Base-by-base conservation (phyloP, 2,888 invertebrate species). In the Volucella bombylans region DNA sequence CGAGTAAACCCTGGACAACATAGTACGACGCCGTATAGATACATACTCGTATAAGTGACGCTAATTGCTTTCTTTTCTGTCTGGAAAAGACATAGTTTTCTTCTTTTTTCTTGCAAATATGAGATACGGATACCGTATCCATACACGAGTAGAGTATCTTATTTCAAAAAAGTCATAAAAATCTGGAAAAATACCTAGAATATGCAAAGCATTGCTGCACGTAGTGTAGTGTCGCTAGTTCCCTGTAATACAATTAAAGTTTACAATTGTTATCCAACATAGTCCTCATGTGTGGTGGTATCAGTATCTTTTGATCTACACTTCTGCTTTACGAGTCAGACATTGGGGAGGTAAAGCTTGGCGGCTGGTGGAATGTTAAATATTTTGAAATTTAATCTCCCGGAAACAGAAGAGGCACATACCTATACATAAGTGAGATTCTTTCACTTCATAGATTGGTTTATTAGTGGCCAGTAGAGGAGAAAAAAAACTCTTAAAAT, bases 31-130 rank as follows among this genome's bases (percentile, higher is more conserved):
- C 49, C 41, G 54, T 52, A 67, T 61, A 69, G 69, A 69, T 38
- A 62, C 68, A 61, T 52, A 23, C 18, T 1, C 1, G 18, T 23
- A 67, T 65, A 67, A 79, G 65, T 80, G 71, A 85, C 52, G 80
- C 59, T 77, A 85, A 85, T 85, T 76, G 85, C 80, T 83, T 83
- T 79, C 80, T 50, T 18, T 39, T 39, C 57, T 68, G 82, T 78
- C 72, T 78, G 57, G 14, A 38, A n/a, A 31, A 31, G 31, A 31
- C 31, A 62, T 1, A 8, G 45, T 54, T 64, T 68, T 68, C 59
- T 68, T 31, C 6, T 31, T 31, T 31, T 31, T 31, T 31, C 6
- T 31, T 31, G 4, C 31, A 31, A 6, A 31, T 31, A 31, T 4
- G 31, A 31, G 31, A 6, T 6, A 31, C 6, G 6, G 6, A 31